A percentile compares a stretch with the other conserved stretches of the same genome.
phyloP scores from a whole-genome alignment of 1,140 invertebrate species.

The Meloidogyne floridensis region DNA sequence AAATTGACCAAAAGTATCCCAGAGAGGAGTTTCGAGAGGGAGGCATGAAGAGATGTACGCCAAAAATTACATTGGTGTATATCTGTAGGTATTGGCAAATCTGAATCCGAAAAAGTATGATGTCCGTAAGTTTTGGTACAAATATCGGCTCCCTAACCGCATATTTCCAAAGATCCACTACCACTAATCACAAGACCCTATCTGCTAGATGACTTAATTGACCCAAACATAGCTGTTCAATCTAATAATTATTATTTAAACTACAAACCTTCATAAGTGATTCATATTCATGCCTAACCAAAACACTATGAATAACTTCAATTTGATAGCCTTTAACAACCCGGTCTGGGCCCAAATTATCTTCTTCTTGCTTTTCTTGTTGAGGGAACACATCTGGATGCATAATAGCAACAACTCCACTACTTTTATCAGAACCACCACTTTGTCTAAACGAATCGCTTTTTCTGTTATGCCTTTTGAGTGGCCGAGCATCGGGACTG shows the following conservation, averaged over 20 bases:
- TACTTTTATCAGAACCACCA: slow-evolving; percentile 20
- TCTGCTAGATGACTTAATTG: too few species aligned
- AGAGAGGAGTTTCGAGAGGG: too few species aligned
- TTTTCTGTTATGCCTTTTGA: slow-evolving; percentile 16
- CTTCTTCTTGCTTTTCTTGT: slow-evolving; percentile 50
- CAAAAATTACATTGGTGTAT: too few species aligned
- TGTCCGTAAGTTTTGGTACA: too few species aligned
- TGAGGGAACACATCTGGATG: slow-evolving; percentile 53
- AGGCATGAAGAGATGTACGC: too few species aligned
- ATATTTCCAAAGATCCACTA: too few species aligned
- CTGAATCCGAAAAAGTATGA: too few species aligned
- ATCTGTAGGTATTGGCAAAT: too few species aligned
- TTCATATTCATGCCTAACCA: slow-evolving; percentile 41
- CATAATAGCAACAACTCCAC: neutral
- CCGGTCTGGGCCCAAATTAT: slow-evolving; percentile 46
- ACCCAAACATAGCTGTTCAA: too few species aligned
- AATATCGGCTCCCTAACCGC: too few species aligned
- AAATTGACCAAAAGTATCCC: too few species aligned
- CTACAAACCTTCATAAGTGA: slow-evolving; percentile 39
- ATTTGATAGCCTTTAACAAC: slow-evolving; percentile 37
- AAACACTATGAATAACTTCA: slow-evolving; percentile 27
- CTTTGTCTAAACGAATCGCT: slow-evolving; percentile 20
- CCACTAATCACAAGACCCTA: too few species aligned
- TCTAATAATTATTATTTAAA: neutral
- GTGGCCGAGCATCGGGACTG: slow-evolving; percentile 28